phyloP scores from a whole-genome alignment of 2,797 vertebrate species.

The Rhincodon typus region DNA sequence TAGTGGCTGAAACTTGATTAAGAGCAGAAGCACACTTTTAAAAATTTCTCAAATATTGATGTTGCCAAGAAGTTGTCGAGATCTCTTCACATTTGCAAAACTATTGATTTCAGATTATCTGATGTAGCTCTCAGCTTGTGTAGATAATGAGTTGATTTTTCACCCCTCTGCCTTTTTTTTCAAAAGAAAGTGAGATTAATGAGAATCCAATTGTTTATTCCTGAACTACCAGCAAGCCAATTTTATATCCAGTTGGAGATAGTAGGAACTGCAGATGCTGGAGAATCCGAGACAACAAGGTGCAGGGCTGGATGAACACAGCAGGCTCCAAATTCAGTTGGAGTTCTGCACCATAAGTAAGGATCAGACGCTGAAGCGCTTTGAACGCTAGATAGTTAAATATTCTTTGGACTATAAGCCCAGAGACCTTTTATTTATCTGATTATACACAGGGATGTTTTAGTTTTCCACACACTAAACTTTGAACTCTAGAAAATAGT shows the following conservation, averaged over 20 bases:
- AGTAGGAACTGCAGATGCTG: too few species aligned
- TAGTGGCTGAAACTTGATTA: not conserved
- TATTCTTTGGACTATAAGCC: not conserved
- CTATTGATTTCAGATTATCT: not conserved
- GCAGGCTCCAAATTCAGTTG: too few species aligned
- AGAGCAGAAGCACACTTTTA: not conserved
- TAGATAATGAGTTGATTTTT: too few species aligned
- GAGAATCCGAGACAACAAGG: too few species aligned
- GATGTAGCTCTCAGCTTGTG: too few species aligned
- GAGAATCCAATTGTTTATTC: not conserved
- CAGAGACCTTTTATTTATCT: not conserved
- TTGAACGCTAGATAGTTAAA: not conserved
- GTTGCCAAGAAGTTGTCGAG: not conserved
- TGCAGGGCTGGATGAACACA: too few species aligned
- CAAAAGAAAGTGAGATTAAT: too few species aligned
- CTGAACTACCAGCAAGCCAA: too few species aligned
- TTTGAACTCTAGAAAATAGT: not conserved
- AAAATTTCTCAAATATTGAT: not conserved
- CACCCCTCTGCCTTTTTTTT: too few species aligned
- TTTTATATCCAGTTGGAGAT: too few species aligned
- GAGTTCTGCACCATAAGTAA: not conserved
- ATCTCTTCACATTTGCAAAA: not conserved
- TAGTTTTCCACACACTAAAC: not conserved
- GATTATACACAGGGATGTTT: not conserved
- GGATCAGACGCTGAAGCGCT: not conserved